Evolutionary conservation across 2,113 vertebrate genomes (phyloP).

Genomic region (Thymallus thymallus): DNA sequence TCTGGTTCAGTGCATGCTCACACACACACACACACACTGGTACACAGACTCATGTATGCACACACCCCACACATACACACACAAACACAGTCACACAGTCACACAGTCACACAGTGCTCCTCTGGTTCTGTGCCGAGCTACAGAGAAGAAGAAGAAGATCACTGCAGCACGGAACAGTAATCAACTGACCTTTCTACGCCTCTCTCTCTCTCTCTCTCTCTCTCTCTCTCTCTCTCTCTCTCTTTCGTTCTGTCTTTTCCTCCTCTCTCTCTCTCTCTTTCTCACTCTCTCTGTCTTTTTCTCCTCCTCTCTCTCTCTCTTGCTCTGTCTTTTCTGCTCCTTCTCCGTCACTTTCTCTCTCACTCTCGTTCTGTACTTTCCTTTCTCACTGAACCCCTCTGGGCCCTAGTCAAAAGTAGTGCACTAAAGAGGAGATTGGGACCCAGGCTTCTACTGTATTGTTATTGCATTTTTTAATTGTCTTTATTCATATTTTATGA

Average conservation of each 20-base stretch:
- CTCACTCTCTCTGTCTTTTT: background rate
- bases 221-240: background rate
- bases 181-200: background rate
- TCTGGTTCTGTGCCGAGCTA: no score
- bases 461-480: conserved; percentile 1
- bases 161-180: no score
- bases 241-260: background rate
- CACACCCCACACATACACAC: no score
- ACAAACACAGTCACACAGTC: no score
- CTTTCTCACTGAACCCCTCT: background rate
- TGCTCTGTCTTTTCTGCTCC: background rate
- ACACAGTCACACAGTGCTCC: no score
- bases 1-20: no score
- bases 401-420: no score
- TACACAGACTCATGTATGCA: no score
- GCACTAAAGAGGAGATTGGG: no score
- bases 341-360: background rate
- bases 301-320: background rate
- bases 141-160: no score
- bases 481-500: background rate
- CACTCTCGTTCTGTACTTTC: background rate
- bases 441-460: background rate
- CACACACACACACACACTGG: no score
- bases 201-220: background rate
- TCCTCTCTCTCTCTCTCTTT: background rate